Conservation (phyloP, 2,888 invertebrate species). For the Pollenia labialis region DNA sequence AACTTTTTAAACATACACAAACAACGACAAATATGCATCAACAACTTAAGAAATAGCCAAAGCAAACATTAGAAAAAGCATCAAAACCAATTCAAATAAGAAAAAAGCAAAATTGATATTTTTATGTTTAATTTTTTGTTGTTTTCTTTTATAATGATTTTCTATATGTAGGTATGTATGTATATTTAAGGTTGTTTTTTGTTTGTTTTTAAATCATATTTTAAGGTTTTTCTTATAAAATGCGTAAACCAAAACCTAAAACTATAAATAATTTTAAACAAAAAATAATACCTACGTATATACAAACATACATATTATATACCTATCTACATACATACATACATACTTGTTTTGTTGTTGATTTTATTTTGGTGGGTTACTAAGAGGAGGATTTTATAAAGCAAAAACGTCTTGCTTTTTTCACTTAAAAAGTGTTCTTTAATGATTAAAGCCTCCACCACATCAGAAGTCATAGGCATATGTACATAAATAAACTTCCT, state of each 20-base stretch:
- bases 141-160: constrained; percentile 11
- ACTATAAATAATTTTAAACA: too few species aligned
- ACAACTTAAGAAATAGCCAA: constrained; percentile 49
- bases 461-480: too few species aligned
- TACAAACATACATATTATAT: too few species aligned
- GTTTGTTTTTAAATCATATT: background rate
- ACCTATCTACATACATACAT: too few species aligned
- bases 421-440: constrained; percentile 11
- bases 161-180: background rate
- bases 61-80: constrained; percentile 26
- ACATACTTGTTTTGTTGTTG: background rate
- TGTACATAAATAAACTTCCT: too few species aligned
- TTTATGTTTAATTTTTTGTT: constrained; percentile 3
- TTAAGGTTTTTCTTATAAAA: background rate
- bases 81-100: constrained; percentile 1
- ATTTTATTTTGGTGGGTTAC: constrained; percentile 21
- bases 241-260: constrained; percentile 12
- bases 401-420: background rate
- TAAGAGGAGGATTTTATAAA: constrained; percentile 24
- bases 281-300: too few species aligned
- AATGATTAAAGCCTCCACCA: constrained; percentile 33
- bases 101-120: constrained; percentile 38
- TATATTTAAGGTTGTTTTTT: constrained; percentile 6
- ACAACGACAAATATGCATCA: background rate
- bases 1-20: background rate